phyloP scores from a whole-genome alignment of 2,888 invertebrate genomes.

The Micropterix aruncella region DNA sequence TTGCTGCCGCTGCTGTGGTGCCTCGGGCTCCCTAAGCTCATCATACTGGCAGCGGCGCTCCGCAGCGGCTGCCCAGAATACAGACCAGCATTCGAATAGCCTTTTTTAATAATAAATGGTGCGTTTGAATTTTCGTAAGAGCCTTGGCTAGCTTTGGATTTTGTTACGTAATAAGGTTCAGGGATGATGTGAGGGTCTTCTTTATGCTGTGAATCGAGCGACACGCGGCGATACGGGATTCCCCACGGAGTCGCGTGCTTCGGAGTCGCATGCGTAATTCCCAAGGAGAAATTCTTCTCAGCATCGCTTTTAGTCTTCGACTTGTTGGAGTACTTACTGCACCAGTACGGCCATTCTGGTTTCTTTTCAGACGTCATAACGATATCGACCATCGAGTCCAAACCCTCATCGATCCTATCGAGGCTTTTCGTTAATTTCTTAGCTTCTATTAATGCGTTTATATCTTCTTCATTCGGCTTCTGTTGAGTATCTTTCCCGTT shows the following conservation, averaged over 20 bases:
- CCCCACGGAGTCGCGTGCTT: conserved; percentile 2
- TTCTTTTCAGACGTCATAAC: conserved; percentile 46
- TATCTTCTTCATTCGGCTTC: conserved; percentile 13
- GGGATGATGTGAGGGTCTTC: conserved; percentile 18
- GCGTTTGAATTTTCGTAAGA: conserved; percentile 23
- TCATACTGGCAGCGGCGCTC: conserved; percentile 35
- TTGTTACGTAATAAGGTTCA: conserved; percentile 26
- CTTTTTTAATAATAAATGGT: conserved; percentile 44
- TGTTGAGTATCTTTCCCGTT: conserved; percentile 9
- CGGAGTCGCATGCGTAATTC: conserved; percentile 16
- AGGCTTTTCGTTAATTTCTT: conserved; percentile 59
- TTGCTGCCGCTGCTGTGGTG: conserved; percentile 18
- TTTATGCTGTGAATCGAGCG: conserved; percentile 9
- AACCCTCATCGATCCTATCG: conserved; percentile 60
- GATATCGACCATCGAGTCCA: conserved; percentile 59
- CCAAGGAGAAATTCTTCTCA: conserved; percentile 18
- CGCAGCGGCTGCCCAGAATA: conserved; percentile 43
- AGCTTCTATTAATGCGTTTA: conserved; percentile 41
- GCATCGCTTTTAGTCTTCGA: conserved; percentile 29
- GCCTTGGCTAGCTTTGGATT: conserved; percentile 22
- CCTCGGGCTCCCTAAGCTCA: conserved; percentile 30
- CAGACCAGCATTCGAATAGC: conserved; percentile 46
- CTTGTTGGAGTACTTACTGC: conserved; percentile 24
- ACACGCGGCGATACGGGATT: conserved; percentile 2
- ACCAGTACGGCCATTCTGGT: conserved; percentile 28